phyloP scores from a whole-genome alignment of 2,888 invertebrate genomes.

The Drosophila atripex region DNA sequence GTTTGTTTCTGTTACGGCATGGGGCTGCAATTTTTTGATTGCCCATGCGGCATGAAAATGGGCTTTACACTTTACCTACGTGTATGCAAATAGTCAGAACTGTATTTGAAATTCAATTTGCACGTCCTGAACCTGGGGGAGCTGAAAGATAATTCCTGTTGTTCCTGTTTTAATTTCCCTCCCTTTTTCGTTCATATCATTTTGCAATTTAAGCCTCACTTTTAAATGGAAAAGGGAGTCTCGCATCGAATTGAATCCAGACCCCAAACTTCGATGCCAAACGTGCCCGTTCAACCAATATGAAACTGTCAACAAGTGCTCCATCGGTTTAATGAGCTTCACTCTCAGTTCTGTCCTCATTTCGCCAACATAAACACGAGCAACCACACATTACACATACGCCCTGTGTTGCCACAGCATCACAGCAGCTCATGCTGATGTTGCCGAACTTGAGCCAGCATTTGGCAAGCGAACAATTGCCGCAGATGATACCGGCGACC shows the following conservation, averaged over 20 bases:
- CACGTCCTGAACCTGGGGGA: neutral
- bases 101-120: conserved; percentile 46
- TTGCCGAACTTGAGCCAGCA: conserved; percentile 27
- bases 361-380: conserved; percentile 9
- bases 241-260: neutral
- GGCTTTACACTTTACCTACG: conserved; percentile 16
- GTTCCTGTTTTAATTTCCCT: neutral
- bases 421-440: conserved; percentile 6
- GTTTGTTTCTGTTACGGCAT: conserved; percentile 13
- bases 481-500: conserved; percentile 51
- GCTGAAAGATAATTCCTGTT: neutral
- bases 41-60: conserved; percentile 4
- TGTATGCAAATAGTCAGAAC: conserved; percentile 1
- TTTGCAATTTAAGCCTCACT: neutral
- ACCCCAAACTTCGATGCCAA: neutral
- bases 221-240: neutral
- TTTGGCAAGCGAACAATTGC: conserved; percentile 40
- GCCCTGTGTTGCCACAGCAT: conserved; percentile 53
- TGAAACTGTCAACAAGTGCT: conserved; percentile 20
- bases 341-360: conserved; percentile 17
- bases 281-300: conserved; percentile 3
- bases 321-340: conserved; percentile 29
- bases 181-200: neutral
- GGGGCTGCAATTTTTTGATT: conserved; percentile 18
- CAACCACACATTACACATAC: conserved; percentile 54